Evolutionary conservation across 2,797 vertebrate species (phyloP).

Genomic region (Botia almorhae): DNA sequence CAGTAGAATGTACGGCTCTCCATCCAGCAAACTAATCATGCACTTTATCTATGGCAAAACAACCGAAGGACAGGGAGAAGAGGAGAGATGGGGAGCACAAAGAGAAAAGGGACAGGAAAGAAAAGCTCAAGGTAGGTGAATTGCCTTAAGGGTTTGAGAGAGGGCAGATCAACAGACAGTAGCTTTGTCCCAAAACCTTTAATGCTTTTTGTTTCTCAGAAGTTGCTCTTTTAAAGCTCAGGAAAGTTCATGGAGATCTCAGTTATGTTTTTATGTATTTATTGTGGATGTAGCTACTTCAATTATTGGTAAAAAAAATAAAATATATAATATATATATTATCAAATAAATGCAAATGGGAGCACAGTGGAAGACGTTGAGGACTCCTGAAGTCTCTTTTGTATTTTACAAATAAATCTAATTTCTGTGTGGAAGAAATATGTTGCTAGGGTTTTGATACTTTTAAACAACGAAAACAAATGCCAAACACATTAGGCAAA

Average conservation of each 20-base stretch:
- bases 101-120: background rate
- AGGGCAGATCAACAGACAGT: constrained; percentile 15
- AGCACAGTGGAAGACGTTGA: too few relatives aligned
- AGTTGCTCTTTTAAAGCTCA: background rate
- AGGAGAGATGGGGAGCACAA: background rate
- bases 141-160: constrained; percentile 5
- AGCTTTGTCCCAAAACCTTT: background rate
- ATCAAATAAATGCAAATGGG: too few relatives aligned
- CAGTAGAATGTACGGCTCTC: background rate
- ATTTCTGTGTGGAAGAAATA: too few relatives aligned
- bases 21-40: constrained; percentile 1
- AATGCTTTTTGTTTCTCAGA: background rate
- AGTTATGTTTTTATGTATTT: background rate
- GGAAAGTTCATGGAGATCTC: background rate
- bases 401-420: too few relatives aligned
- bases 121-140: background rate
- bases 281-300: background rate
- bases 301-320: too few relatives aligned
- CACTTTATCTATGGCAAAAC: background rate
- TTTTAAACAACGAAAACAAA: too few relatives aligned
- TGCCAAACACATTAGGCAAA: too few relatives aligned
- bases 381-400: too few relatives aligned
- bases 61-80: background rate
- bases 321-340: too few relatives aligned
- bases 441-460: too few relatives aligned